phyloP scores from a whole-genome alignment of 2,888 invertebrate species.

The Hirtodrosophila cameraria region DNA sequence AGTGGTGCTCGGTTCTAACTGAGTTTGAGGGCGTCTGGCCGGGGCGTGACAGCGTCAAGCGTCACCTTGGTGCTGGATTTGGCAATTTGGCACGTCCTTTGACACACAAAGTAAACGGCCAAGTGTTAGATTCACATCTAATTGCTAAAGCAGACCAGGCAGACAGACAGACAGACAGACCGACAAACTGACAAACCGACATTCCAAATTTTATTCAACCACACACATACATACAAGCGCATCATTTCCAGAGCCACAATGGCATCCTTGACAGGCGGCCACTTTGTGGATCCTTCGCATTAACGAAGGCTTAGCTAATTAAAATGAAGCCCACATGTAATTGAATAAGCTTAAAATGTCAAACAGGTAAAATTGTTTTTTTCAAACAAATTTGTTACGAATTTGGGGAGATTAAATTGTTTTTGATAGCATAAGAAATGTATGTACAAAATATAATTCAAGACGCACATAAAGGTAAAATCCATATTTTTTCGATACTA shows the following conservation, averaged over 20 bases:
- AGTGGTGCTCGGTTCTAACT: slow-evolving; percentile 28
- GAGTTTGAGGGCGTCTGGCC: slow-evolving; percentile 51
- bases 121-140: slow-evolving; percentile 76
- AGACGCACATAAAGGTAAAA: no score
- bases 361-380: neutral
- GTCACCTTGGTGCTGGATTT: slow-evolving; percentile 44
- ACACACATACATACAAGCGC: slow-evolving; percentile 1
- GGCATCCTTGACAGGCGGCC: slow-evolving; percentile 18
- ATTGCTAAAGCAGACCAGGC: slow-evolving; percentile 57
- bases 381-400: slow-evolving; percentile 1
- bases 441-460: no score
- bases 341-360: neutral
- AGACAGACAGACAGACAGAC: no score
- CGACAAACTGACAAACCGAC: no score
- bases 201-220: slow-evolving; percentile 18
- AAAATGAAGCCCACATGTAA: slow-evolving; percentile 3
- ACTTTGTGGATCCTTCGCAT: slow-evolving; percentile 33
- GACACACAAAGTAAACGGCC: slow-evolving; percentile 63
- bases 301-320: slow-evolving; percentile 31
- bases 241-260: slow-evolving; percentile 5
- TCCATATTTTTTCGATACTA: no score
- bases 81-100: slow-evolving; percentile 70
- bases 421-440: no score
- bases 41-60: slow-evolving; percentile 68
- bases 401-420: neutral